phyloP scores from a whole-genome alignment of 1,140 invertebrate species.

The Antheraea mylitta region DNA sequence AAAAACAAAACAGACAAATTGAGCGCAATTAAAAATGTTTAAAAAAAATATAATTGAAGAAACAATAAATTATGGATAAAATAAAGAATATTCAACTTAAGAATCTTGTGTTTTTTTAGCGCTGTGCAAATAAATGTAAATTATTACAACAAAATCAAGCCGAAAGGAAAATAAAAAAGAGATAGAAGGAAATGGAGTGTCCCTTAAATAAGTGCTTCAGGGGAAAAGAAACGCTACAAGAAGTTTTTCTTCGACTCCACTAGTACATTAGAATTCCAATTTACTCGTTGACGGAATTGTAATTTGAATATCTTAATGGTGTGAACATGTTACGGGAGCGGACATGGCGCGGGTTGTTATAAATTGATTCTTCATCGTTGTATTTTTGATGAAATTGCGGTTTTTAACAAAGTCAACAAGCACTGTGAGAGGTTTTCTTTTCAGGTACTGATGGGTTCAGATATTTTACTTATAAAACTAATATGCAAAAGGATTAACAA shows the following conservation, averaged over 20 bases:
- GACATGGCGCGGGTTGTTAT: background rate
- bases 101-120: background rate
- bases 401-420: too few species aligned
- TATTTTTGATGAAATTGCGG: background rate
- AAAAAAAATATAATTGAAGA: background rate
- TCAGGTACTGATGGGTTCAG: too few species aligned
- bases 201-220: background rate
- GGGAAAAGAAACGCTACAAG: background rate
- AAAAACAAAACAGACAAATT: too few species aligned
- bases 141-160: background rate
- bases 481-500: too few species aligned
- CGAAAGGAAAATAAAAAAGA: background rate
- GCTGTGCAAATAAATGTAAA: background rate
- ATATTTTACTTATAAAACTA: too few species aligned
- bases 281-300: background rate
- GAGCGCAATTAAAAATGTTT: too few species aligned
- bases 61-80: background rate
- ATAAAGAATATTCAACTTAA: background rate
- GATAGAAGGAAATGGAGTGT: constrained; percentile 1
- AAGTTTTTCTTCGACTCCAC: background rate
- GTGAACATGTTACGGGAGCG: background rate
- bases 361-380: background rate
- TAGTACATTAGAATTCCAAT: background rate
- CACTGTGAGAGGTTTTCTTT: too few species aligned
- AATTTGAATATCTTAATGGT: background rate